Percentiles rank a stretch among this genome's conserved stretches.
phyloP scores from a whole-genome alignment of 2,888 invertebrate species.

The Aporophyla lueneburgensis region DNA sequence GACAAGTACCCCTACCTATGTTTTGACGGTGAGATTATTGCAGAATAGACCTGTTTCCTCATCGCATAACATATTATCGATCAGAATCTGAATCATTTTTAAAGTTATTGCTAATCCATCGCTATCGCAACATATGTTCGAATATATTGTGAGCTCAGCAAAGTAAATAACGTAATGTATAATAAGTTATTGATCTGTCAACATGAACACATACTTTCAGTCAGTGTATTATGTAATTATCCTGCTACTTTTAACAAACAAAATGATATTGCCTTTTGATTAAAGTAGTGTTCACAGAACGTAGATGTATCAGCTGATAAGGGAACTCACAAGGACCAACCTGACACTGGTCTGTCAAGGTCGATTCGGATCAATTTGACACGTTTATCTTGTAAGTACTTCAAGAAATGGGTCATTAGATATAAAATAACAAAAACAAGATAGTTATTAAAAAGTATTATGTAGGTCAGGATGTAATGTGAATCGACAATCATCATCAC shows the following conservation, averaged over 20 bases:
- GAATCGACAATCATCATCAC: not conserved
- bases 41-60: not conserved
- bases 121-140: too few species aligned
- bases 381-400: constrained; percentile 12
- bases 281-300: not conserved
- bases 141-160: too few species aligned
- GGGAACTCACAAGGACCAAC: not conserved
- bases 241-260: not conserved
- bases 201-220: too few species aligned
- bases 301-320: not conserved
- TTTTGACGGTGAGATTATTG: not conserved
- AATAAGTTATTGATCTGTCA: too few species aligned
- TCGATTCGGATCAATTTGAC: constrained; percentile 9
- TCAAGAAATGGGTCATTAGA: constrained; percentile 24
- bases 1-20: not conserved
- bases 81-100: too few species aligned
- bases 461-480: not conserved
- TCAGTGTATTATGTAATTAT: too few species aligned
- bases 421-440: not conserved
- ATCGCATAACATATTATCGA: too few species aligned
- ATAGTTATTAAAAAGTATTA: not conserved
- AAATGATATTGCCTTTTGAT: not conserved
- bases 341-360: constrained; percentile 4
- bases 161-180: too few species aligned
- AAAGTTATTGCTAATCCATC: too few species aligned